A percentile compares a stretch with the other conserved stretches of the same genome.
Conservation (phyloP, 2,888 invertebrate species). For the Alloplasta piceator region DNA sequence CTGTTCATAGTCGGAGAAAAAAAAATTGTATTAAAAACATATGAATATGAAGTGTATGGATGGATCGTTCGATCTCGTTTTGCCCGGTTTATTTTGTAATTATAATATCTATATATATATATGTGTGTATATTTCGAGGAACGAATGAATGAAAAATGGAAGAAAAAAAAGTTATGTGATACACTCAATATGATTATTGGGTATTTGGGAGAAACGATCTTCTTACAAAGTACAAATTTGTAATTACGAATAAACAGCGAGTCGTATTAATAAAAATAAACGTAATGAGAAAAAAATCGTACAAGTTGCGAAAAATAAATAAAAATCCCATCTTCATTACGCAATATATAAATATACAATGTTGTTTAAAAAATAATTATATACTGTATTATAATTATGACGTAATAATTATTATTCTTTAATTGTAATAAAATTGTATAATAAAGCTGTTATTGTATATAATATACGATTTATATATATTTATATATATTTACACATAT, state of each 20-base stretch:
- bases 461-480: background rate
- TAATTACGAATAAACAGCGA: constrained; percentile 46
- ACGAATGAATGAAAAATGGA: constrained; percentile 38
- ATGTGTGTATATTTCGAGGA: no score
- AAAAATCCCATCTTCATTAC: no score
- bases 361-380: constrained; percentile 19
- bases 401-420: no score
- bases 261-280: constrained; percentile 41
- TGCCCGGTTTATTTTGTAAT: constrained; percentile 33
- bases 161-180: constrained; percentile 58
- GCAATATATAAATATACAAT: constrained; percentile 37
- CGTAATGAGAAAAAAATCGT: constrained; percentile 43
- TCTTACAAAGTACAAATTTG: constrained; percentile 64
- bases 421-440: no score
- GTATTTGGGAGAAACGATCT: constrained; percentile 57
- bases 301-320: no score
- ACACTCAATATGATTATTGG: constrained; percentile 65
- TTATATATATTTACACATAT: constrained; percentile 5
- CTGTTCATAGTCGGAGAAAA: constrained; percentile 9
- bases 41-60: constrained; percentile 15
- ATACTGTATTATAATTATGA: no score
- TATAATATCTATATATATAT: constrained; percentile 22
- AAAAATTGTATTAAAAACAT: constrained; percentile 1
- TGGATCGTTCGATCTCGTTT: constrained; percentile 36
- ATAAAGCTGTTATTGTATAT: constrained; percentile 2